Evolutionary conservation across 2,888 invertebrate species (phyloP).

Genomic region (Horisme vitalbata): DNA sequence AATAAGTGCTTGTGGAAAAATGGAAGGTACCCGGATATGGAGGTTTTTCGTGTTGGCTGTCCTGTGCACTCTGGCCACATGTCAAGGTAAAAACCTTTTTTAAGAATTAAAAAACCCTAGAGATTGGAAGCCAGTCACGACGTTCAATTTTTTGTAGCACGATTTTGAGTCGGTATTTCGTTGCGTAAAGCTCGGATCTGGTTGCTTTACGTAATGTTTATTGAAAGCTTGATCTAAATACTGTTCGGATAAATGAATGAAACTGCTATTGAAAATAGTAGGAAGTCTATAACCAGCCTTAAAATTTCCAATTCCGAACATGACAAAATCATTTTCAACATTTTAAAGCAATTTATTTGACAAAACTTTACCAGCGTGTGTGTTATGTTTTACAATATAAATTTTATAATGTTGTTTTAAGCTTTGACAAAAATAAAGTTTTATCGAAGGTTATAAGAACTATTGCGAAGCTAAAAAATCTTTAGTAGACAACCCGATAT

Average conservation of each 20-base stretch:
- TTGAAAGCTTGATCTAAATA: conserved; percentile 26
- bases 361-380: too few relatives aligned
- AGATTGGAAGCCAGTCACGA: conserved; percentile 3
- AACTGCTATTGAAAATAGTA: background rate
- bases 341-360: too few relatives aligned
- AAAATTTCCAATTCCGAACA: too few relatives aligned
- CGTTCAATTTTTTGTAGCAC: conserved; percentile 15
- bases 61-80: conserved; percentile 54
- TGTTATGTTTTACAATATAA: too few relatives aligned
- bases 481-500: too few relatives aligned
- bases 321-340: too few relatives aligned
- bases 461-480: too few relatives aligned
- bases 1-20: conserved; percentile 63
- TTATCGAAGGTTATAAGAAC: too few relatives aligned
- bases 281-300: too few relatives aligned
- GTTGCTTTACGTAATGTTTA: conserved; percentile 22
- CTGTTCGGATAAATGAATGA: background rate
- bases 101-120: conserved; percentile 2
- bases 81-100: conserved; percentile 66
- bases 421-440: too few relatives aligned
- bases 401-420: too few relatives aligned
- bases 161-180: conserved; percentile 15
- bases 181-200: conserved; percentile 25
- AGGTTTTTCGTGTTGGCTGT: conserved; percentile 50
- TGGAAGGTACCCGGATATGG: conserved; percentile 53